Evolutionary conservation across 2,888 invertebrate genomes (phyloP).

Genomic region (Cheilosia scutellata): DNA sequence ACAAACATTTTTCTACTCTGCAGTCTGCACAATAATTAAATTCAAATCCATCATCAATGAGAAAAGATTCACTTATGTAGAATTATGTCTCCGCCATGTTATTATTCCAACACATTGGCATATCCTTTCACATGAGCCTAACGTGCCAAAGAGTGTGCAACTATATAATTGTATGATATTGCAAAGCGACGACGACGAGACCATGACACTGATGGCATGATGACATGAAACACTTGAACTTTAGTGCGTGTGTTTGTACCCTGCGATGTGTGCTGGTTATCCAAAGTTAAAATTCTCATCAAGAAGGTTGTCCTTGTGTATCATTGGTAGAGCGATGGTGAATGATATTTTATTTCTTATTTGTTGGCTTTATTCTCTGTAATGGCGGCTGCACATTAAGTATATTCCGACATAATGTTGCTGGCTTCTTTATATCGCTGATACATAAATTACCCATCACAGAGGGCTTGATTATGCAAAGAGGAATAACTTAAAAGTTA

Average conservation of each 20-base stretch:
- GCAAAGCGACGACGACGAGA: slow-evolving; percentile 17
- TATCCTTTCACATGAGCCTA: not conserved
- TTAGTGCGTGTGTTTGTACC: slow-evolving; percentile 8
- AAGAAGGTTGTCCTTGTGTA: slow-evolving; percentile 64
- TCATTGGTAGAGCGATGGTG: slow-evolving; percentile 49
- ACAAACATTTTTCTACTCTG: not conserved
- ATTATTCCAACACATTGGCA: slow-evolving; percentile 37
- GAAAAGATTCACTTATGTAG: slow-evolving; percentile 25
- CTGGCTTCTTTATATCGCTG: slow-evolving; percentile 8
- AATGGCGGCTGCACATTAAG: slow-evolving; percentile 55
- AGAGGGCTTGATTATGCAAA: slow-evolving; percentile 56
- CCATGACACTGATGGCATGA: slow-evolving; percentile 61
- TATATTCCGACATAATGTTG: slow-evolving; percentile 24
- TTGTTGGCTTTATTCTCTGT: slow-evolving; percentile 39
- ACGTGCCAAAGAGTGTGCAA: slow-evolving; percentile 41
- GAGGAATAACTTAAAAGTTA: slow-evolving; percentile 55
- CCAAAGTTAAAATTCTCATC: slow-evolving; percentile 27
- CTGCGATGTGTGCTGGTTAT: slow-evolving; percentile 1
- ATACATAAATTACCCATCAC: slow-evolving; percentile 57
- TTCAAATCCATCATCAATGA: slow-evolving; percentile 24
- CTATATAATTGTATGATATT: slow-evolving; percentile 53
- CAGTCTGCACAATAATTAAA: slow-evolving; percentile 9
- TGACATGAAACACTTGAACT: slow-evolving; percentile 59
- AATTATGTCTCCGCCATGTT: slow-evolving; percentile 33
- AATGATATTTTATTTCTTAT: slow-evolving; percentile 31